phyloP scores from a whole-genome alignment of 2,113 vertebrate species.

The Percopsis transmontana region DNA sequence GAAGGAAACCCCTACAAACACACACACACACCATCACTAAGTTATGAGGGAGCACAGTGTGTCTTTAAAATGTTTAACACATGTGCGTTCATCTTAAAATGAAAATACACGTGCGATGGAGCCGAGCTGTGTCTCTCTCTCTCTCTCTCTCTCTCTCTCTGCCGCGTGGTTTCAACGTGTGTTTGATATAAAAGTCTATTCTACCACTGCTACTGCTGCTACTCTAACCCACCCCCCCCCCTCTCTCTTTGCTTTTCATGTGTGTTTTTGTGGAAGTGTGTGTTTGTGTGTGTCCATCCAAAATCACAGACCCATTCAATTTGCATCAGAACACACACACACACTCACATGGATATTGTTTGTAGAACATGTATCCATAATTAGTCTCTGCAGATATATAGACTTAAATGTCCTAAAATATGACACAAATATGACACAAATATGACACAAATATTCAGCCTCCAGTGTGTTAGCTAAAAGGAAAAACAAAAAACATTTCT shows the following conservation, averaged over 20 bases:
- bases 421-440: too few relatives aligned
- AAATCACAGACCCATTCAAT: conserved; percentile 11
- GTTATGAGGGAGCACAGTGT: conserved; percentile 54
- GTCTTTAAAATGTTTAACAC: conserved; percentile 67
- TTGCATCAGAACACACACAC: neutral
- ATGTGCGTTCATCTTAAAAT: conserved; percentile 64
- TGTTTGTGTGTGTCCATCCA: neutral
- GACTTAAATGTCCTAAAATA: too few relatives aligned
- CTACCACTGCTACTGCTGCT: conserved; percentile 60
- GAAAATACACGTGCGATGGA: conserved; percentile 43
- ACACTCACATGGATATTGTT: neutral
- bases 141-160: too few relatives aligned
- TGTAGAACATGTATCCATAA: neutral
- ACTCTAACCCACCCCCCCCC: conserved; percentile 26
- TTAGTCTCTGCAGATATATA: neutral
- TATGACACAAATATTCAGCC: too few relatives aligned
- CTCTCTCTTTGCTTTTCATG: conserved; percentile 2
- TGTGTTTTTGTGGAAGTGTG: conserved; percentile 2
- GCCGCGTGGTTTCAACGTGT: too few relatives aligned
- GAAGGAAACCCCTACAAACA: neutral
- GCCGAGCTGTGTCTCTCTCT: too few relatives aligned
- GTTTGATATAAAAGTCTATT: conserved; percentile 64
- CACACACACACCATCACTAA: conserved; percentile 34
- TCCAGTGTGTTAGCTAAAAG: too few relatives aligned
- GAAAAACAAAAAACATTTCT: too few relatives aligned